These are phyloP conservation scores for Sebastes kiyomatsui DNA, from an alignment of 2,797 vertebrate genomes.

Conservation along the genomic window DNA sequence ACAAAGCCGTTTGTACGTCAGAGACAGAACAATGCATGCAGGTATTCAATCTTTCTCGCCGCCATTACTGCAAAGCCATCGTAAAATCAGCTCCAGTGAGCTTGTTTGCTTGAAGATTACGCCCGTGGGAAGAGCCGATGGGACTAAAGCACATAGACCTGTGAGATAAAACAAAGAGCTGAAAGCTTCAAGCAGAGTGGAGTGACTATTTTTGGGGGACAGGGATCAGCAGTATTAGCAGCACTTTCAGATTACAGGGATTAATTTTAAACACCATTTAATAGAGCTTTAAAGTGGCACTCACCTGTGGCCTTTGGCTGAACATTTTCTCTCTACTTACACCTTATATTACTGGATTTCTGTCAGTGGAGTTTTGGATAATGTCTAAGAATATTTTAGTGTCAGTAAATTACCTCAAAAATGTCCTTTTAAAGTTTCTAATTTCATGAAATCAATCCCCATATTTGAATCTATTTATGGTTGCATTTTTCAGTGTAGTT, in stretches of 20 bases:
- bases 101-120: constrained; percentile 25
- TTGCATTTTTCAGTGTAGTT: not conserved
- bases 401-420: not conserved
- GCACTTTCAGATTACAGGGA: not conserved
- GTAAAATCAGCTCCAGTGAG: not conserved
- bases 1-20: not conserved
- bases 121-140: not conserved
- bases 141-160: not conserved
- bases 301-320: not conserved
- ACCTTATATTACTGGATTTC: not conserved
- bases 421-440: not conserved
- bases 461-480: not conserved
- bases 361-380: not conserved
- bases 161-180: constrained; percentile 20
- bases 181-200: not conserved
- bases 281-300: not conserved
- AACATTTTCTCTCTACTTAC: not conserved
- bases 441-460: not conserved
- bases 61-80: not conserved
- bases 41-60: too few species aligned
- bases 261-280: not conserved
- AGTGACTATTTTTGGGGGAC: not conserved
- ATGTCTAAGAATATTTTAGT: not conserved
- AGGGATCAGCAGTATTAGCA: not conserved
- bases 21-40: not conserved